These are phyloP conservation scores for Amphibalanus amphitrite DNA, from an alignment of 1,140 invertebrate species.

Conservation along the genomic window DNA sequence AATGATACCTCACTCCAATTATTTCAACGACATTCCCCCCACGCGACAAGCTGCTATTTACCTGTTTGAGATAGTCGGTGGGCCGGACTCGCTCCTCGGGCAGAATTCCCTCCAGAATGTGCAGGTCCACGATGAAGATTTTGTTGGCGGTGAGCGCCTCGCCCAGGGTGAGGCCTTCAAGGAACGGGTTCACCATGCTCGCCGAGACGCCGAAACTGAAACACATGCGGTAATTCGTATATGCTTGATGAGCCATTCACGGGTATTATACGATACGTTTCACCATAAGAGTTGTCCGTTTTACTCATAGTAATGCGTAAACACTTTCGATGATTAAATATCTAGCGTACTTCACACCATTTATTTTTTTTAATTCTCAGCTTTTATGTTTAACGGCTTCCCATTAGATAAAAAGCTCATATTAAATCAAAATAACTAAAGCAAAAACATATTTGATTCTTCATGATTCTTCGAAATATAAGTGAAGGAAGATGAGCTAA, in stretches of 20 bases:
- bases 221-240: not conserved
- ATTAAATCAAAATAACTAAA: not conserved
- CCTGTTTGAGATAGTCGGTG: conserved; percentile 20
- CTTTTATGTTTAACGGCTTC: too few species aligned
- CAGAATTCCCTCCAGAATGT: conserved; percentile 24
- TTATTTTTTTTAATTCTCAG: too few species aligned
- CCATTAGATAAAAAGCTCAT: too few species aligned
- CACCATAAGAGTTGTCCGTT: too few species aligned
- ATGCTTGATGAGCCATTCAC: too few species aligned
- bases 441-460: not conserved
- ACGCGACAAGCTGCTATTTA: too few species aligned
- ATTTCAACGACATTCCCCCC: too few species aligned
- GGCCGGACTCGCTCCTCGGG: conserved; percentile 18
- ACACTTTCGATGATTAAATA: too few species aligned
- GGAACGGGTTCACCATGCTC: conserved; percentile 26
- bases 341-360: too few species aligned
- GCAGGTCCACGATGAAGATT: conserved; percentile 31
- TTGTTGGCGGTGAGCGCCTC: conserved; percentile 28
- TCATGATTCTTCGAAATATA: not conserved
- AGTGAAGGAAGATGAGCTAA: conserved; percentile 5
- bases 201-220: conserved; percentile 28
- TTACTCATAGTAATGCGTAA: too few species aligned
- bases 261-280: too few species aligned
- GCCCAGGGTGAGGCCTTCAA: conserved; percentile 28
- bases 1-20: too few species aligned